A percentile compares a stretch with the other conserved stretches of the same genome.
These are phyloP conservation scores for Drosophila acutilabella DNA, from an alignment of 2,888 invertebrate genomes.

Conservation along the genomic window DNA sequence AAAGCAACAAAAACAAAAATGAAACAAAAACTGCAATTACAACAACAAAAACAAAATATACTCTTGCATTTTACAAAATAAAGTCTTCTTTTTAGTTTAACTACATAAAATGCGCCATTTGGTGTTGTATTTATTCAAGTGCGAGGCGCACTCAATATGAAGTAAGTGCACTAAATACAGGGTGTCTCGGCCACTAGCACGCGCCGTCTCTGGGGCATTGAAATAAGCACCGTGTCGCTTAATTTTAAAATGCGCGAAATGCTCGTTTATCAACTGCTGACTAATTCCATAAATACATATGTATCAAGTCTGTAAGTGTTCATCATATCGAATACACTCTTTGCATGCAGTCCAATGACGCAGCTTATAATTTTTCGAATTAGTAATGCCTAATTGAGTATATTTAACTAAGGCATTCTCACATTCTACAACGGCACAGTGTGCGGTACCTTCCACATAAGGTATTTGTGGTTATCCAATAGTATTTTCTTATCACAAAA, in stretches of 20 bases:
- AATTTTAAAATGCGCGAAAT: conserved; percentile 51
- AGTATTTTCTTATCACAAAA: conserved; percentile 17
- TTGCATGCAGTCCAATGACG: conserved; percentile 32
- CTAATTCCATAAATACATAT: conserved; percentile 57
- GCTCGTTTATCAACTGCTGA: conserved; percentile 48
- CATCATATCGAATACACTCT: conserved; percentile 12
- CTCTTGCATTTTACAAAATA: conserved; percentile 83
- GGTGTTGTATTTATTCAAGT: conserved; percentile 55
- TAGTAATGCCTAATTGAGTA: conserved; percentile 24
- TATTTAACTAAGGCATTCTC: conserved; percentile 17
- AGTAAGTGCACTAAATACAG: conserved; percentile 50
- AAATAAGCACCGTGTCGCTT: conserved; percentile 66
- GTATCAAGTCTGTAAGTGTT: conserved; percentile 8
- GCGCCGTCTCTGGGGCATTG: conserved; percentile 34
- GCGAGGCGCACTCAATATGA: conserved; percentile 25
- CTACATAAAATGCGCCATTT: conserved; percentile 62
- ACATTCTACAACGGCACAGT: conserved; percentile 11
- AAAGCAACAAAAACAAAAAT: conserved; percentile 49
- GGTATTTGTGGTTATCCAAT: conserved; percentile 12
- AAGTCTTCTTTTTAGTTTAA: conserved; percentile 83
- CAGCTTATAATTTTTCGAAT: conserved; percentile 38
- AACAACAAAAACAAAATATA: conserved; percentile 67
- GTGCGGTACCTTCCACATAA: conserved; percentile 23
- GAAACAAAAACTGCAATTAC: conserved; percentile 38
- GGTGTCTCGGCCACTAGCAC: conserved; percentile 61